Evolutionary conservation across 2,797 vertebrate genomes (phyloP), one percentile per base, ranked within the genome.

Genomic region (Hippopotamyrus pictus): DNA sequence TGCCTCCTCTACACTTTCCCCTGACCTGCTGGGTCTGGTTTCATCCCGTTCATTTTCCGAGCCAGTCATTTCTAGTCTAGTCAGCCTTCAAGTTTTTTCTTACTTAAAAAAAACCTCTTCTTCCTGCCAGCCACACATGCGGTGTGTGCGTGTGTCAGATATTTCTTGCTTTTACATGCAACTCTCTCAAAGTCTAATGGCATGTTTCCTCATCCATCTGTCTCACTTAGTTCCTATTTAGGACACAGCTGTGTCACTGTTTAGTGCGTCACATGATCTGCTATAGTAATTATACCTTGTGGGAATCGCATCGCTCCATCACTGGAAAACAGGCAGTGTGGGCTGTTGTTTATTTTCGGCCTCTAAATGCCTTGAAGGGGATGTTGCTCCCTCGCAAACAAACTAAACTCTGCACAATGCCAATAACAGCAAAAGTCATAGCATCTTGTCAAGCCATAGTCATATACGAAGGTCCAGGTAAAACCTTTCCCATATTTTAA

Each of bases 341-440:
- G 17, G 33, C 14, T 3, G 22, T 29, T 37, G 25, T 69, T 6
- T 41, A 17, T 41, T 41, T 41, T 41, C 6, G 14, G 12, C 5
- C 69, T 83, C 19, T 82, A 1, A 9, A 44, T 48, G 44, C 44
- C 79, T 83, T 22, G n/a, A 50, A 83, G n/a, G 44, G 17, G 44
- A 22, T 83, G 46, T 50, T 41, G 50, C 50, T 6, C 50, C 7
- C 14, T 50, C n/a, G n/a, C 33, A 33, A 11, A 5, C 73, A 48
- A 41, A 73, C 44, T 53, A 1, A 37, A 12, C n/a, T 59, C 76
- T 33, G 48, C 69, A 69, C 11, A 69, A 89, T 89, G 89, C 89
- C 89, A 89, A 54, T 82, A 86, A 86, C 89, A 86, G 44, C 83
- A 86, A 51, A 33, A 25, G 17, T 37, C 2, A 51, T 22, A 22